Evolutionary conservation across 2,797 vertebrate genomes (phyloP).

Genomic region (Sebastes nivosus): DNA sequence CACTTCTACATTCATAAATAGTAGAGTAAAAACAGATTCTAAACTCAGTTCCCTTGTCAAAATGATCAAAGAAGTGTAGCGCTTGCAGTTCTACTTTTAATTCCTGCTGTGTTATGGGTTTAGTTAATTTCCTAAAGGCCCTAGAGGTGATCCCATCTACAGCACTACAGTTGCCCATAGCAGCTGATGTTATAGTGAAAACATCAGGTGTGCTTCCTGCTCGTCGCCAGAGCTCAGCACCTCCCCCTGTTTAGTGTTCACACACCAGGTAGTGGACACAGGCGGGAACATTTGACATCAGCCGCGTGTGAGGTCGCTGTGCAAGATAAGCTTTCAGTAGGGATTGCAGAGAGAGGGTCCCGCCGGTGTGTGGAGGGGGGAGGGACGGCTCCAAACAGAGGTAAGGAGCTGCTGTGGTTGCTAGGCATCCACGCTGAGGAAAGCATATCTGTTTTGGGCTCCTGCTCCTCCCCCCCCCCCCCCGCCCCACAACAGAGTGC

Average conservation of each 20-base stretch:
- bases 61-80: not conserved
- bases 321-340: slow-evolving; percentile 57
- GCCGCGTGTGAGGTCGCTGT: slow-evolving; percentile 31
- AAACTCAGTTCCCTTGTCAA: not conserved
- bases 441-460: slow-evolving; percentile 66
- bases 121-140: slow-evolving; percentile 5
- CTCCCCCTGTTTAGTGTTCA: slow-evolving; percentile 40
- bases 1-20: not conserved
- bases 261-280: slow-evolving; percentile 37
- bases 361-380: slow-evolving; percentile 34
- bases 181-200: slow-evolving; percentile 8
- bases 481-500: slow-evolving; percentile 49
- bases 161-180: not conserved
- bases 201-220: slow-evolving; percentile 40
- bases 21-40: not conserved
- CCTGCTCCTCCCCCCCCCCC: slow-evolving; percentile 22
- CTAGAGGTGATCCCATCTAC: not conserved
- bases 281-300: slow-evolving; percentile 49
- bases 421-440: slow-evolving; percentile 71
- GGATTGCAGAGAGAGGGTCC: slow-evolving; percentile 62
- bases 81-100: slow-evolving; percentile 1
- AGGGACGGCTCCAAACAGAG: slow-evolving; percentile 49
- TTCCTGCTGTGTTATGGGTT: not conserved
- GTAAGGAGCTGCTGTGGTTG: slow-evolving; percentile 71
- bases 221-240: slow-evolving; percentile 27